Evolutionary conservation across 2,888 invertebrate species (phyloP).

Genomic region (Pammene fasciana): DNA sequence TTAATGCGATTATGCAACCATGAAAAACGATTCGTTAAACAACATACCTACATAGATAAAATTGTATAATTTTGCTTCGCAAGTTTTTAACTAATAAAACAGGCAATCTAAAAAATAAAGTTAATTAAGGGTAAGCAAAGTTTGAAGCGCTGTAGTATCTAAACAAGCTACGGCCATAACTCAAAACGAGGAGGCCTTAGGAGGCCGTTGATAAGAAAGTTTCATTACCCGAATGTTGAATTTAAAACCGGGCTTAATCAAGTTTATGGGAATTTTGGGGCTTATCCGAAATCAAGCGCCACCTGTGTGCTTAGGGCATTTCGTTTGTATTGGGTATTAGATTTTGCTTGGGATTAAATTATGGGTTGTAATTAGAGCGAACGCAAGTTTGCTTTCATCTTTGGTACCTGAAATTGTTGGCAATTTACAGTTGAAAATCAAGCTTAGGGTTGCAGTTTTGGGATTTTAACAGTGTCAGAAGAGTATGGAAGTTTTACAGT

Average conservation of each 20-base stretch:
- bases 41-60: slow-evolving; percentile 19
- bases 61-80: slow-evolving; percentile 4
- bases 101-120: slow-evolving; percentile 45
- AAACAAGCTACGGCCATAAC: slow-evolving; percentile 71
- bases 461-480: neutral
- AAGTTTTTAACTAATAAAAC: slow-evolving; percentile 22
- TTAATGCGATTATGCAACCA: slow-evolving; percentile 30
- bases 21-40: slow-evolving; percentile 9
- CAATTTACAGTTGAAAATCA: neutral
- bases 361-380: slow-evolving; percentile 40
- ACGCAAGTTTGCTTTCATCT: slow-evolving; percentile 26
- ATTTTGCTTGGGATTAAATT: slow-evolving; percentile 55
- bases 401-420: slow-evolving; percentile 14
- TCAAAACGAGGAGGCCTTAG: slow-evolving; percentile 70
- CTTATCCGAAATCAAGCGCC: slow-evolving; percentile 64
- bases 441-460: neutral
- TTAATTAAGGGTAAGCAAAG: slow-evolving; percentile 50
- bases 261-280: slow-evolving; percentile 59
- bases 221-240: slow-evolving; percentile 80
- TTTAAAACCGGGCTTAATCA: slow-evolving; percentile 81
- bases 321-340: slow-evolving; percentile 71
- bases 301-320: slow-evolving; percentile 80
- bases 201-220: slow-evolving; percentile 77
- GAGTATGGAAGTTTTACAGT: neutral
- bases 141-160: slow-evolving; percentile 49